Conservation (phyloP, 2,888 invertebrate species). For the Dioctria rufipes region DNA sequence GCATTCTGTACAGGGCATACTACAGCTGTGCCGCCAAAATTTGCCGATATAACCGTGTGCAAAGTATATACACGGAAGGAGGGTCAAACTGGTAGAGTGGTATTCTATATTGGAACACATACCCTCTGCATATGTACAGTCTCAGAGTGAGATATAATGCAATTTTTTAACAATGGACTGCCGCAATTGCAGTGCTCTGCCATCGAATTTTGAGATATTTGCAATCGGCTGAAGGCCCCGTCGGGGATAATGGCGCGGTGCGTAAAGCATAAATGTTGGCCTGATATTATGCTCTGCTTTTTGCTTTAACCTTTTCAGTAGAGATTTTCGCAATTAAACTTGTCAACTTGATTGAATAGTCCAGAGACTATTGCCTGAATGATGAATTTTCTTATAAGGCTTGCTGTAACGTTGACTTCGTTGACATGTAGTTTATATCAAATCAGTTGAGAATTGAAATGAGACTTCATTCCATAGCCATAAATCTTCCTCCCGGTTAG, state of each 20-base stretch:
- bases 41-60: neutral
- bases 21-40: conserved; percentile 53
- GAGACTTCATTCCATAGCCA: conserved; percentile 42
- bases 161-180: conserved; percentile 54
- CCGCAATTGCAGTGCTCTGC: conserved; percentile 31
- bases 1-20: conserved; percentile 50
- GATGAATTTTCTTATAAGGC: conserved; percentile 12
- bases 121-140: conserved; percentile 22
- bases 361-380: conserved; percentile 10
- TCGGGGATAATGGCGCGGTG: conserved; percentile 53
- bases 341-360: conserved; percentile 46
- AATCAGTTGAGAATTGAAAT: conserved; percentile 25
- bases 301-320: conserved; percentile 14
- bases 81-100: conserved; percentile 9
- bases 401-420: neutral
- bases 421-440: conserved; percentile 19
- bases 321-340: conserved; percentile 37
- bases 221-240: conserved; percentile 45
- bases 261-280: conserved; percentile 32
- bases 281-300: conserved; percentile 20
- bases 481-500: conserved; percentile 33
- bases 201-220: conserved; percentile 54
- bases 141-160: conserved; percentile 51
- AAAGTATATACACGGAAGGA: neutral
- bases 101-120: neutral